Evolutionary conservation across 2,888 invertebrate species (phyloP).

Genomic region (Smittia aterrima): DNA sequence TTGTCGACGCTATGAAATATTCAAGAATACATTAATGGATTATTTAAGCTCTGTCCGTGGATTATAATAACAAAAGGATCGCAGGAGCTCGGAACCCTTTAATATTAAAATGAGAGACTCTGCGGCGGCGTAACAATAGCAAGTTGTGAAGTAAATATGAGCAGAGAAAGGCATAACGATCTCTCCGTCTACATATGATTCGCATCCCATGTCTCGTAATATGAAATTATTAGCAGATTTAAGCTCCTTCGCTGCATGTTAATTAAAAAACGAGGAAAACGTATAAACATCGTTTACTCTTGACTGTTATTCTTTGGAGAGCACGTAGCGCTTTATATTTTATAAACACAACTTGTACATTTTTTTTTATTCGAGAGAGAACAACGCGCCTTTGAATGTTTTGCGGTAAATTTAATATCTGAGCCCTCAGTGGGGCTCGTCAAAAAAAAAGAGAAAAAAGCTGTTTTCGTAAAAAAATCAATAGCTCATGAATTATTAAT

Average conservation of each 20-base stretch:
- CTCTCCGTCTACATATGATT: no score
- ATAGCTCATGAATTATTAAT: slow-evolving; percentile 34
- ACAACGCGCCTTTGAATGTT: slow-evolving; percentile 1
- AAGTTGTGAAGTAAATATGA: no score
- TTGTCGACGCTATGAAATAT: no score
- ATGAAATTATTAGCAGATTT: neutral
- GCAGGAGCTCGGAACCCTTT: no score
- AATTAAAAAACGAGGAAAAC: neutral
- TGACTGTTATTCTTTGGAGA: neutral
- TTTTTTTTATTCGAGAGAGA: neutral
- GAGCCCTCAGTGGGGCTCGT: neutral
- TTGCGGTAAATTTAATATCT: slow-evolving; percentile 27
- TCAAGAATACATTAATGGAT: no score
- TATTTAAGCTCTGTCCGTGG: no score
- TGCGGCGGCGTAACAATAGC: no score
- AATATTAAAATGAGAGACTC: no score
- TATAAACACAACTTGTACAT: neutral
- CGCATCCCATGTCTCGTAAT: neutral
- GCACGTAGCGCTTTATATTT: slow-evolving; percentile 7
- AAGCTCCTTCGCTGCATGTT: neutral
- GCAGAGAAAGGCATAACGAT: no score
- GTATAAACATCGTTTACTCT: neutral
- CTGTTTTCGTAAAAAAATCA: slow-evolving; percentile 18
- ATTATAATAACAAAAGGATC: no score
- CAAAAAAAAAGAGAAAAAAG: neutral